phyloP scores from a whole-genome alignment of 2,888 invertebrate species.

The Zelleria hepariella region DNA sequence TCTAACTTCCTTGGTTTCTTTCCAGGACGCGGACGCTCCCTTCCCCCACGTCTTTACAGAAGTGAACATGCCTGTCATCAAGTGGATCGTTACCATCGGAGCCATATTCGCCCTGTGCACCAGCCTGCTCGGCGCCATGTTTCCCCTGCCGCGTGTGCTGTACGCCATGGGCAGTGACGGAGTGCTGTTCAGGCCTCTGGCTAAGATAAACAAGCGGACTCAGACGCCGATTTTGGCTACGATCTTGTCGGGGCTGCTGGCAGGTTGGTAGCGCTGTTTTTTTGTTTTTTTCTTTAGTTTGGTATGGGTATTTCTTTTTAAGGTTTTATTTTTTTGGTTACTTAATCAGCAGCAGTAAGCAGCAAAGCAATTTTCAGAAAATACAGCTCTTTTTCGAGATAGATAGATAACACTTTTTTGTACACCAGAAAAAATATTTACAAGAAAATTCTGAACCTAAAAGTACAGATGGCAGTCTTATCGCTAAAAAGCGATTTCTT shows the following conservation, averaged over 20 bases:
- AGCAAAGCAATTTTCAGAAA: no score
- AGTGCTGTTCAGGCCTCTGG: slow-evolving; percentile 81
- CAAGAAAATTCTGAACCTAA: no score
- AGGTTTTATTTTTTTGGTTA: no score
- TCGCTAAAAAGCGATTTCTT: no score
- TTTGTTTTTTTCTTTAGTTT: no score
- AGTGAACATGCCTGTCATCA: slow-evolving; percentile 82
- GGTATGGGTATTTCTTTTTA: no score
- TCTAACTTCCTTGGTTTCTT: no score
- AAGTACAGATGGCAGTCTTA: no score
- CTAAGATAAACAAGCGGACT: slow-evolving; percentile 79
- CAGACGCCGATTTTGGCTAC: slow-evolving; percentile 87
- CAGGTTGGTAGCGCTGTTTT: slow-evolving; percentile 67
- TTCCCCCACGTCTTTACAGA: slow-evolving; percentile 88
- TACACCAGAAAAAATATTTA: no score
- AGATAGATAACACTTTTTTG: no score
- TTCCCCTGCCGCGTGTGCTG: slow-evolving; percentile 87
- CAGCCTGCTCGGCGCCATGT: slow-evolving; percentile 88
- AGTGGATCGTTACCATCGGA: slow-evolving; percentile 92
- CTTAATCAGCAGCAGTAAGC: no score
- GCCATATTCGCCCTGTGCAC: slow-evolving; percentile 94
- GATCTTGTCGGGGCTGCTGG: slow-evolving; percentile 79
- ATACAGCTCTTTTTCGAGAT: no score
- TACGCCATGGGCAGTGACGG: slow-evolving; percentile 95
- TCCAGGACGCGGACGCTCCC: slow-evolving; percentile 84